Evolutionary conservation across 2,113 vertebrate genomes (phyloP), one percentile per base, ranked within the genome.

Genomic region (Ptilonorhynchus violaceus): DNA sequence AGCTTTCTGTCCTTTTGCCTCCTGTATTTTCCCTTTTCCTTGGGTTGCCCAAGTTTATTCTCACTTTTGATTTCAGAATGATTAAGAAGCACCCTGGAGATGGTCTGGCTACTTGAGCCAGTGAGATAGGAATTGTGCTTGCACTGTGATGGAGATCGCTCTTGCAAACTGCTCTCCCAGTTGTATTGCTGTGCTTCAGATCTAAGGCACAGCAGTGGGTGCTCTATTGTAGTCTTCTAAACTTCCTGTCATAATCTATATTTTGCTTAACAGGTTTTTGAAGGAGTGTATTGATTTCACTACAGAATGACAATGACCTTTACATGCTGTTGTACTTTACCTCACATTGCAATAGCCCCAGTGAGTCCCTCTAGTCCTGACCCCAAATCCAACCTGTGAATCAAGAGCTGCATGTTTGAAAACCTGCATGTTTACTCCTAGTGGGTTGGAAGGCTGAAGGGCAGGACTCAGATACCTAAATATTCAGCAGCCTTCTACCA

Each of bases 251-350:
- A 31, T 27, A 84, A 53, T 64, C 80, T 90, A 13, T 88, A 81
- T 59, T 96, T 96, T 95, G 42, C 62, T 76, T 91, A 92, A 95
- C 79, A 39, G 20, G 10, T 79, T 94, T 93, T 92, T 95, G 69
- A 93, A 86, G 66, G 31, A 73, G 10, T 11, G 23, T 96, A 87
- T 73, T 92, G 91, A 89, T 94, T 96, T 93, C 46, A 13, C 18
- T 68, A 25, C 44, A 62, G 73, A 93, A 91, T 53, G 52, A 64
- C 27, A 35, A 52, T 35, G 77, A 85, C 76, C 81, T 94, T 91
- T 88, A 67, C 4, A 9, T 33, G 47, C 39, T 92, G 55, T 30
- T 88, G 35, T 67, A 74, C 2, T 2, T 59, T 67, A 50, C 60
- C 60, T 84, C 53, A 74, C 17, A 18, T 10, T 64, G 68, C 2